These are phyloP conservation scores for Strigamia transsilvanica DNA, from an alignment of 2,888 invertebrate species.

Conservation along the genomic window DNA sequence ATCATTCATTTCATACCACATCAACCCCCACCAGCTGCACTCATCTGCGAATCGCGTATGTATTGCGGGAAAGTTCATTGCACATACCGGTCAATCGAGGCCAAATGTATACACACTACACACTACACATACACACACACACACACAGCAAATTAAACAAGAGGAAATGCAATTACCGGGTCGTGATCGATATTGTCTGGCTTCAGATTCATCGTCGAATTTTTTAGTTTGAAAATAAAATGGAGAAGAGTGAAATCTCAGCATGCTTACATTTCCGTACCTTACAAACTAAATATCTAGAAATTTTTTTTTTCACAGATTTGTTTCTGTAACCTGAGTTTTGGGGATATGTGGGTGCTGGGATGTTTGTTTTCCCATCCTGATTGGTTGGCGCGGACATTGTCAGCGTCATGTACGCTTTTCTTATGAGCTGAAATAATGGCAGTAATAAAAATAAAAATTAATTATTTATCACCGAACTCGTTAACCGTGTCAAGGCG, in stretches of 20 bases:
- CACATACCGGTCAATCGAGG: conserved; percentile 8
- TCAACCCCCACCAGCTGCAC: neutral
- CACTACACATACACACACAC: neutral
- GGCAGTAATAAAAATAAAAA: conserved; percentile 17
- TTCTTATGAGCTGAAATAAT: neutral
- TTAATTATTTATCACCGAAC: conserved; percentile 12
- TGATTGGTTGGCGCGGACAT: conserved; percentile 14
- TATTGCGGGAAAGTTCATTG: conserved; percentile 22
- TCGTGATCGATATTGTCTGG: neutral
- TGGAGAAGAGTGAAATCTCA: conserved; percentile 6
- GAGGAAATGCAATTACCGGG: neutral
- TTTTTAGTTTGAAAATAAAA: neutral
- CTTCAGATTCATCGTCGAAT: neutral
- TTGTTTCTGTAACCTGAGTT: neutral
- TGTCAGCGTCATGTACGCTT: neutral
- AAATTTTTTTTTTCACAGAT: neutral
- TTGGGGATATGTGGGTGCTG: neutral
- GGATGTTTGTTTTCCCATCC: neutral
- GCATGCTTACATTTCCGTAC: neutral
- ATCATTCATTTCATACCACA: neutral
- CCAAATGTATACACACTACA: neutral
- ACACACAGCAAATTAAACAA: neutral
- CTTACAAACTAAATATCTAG: neutral
- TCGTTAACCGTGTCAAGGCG: conserved; percentile 11
- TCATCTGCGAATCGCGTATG: conserved; percentile 14